Percentiles rank a stretch among this genome's conserved stretches.
Conservation (phyloP, 2,797 vertebrate genomes). For the Pseudopleuronectes americanus region DNA sequence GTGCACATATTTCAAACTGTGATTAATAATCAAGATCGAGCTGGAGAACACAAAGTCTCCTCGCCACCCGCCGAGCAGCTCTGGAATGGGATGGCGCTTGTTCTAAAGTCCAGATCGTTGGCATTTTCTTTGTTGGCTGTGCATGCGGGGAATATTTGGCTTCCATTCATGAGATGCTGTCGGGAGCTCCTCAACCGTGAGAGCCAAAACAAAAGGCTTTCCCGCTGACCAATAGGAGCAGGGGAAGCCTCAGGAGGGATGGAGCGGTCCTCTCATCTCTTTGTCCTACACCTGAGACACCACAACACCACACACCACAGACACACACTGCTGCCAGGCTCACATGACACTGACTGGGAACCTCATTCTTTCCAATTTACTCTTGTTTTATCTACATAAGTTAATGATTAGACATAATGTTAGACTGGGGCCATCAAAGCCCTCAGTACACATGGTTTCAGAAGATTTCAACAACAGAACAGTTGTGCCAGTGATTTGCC, state of each 20-base stretch:
- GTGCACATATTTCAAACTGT: too few relatives aligned
- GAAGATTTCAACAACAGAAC: too few relatives aligned
- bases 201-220: constrained; percentile 70
- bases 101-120: background rate
- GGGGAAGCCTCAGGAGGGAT: constrained; percentile 41
- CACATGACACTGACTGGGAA: too few relatives aligned
- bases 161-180: constrained; percentile 45
- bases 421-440: too few relatives aligned
- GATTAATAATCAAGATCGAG: too few relatives aligned
- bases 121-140: background rate
- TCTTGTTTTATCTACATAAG: too few relatives aligned
- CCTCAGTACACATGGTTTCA: too few relatives aligned
- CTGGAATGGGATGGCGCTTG: background rate
- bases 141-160: background rate
- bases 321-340: background rate
- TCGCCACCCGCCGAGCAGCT: background rate
- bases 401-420: too few relatives aligned
- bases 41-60: too few relatives aligned
- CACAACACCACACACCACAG: constrained; percentile 16
- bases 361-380: too few relatives aligned
- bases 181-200: constrained; percentile 33
- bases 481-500: too few relatives aligned
- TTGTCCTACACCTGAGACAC: constrained; percentile 71
- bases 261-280: constrained; percentile 61
- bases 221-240: constrained; percentile 64